Evolutionary conservation across 2,888 invertebrate species (phyloP).

Genomic region (Listrodromus nycthemerus): DNA sequence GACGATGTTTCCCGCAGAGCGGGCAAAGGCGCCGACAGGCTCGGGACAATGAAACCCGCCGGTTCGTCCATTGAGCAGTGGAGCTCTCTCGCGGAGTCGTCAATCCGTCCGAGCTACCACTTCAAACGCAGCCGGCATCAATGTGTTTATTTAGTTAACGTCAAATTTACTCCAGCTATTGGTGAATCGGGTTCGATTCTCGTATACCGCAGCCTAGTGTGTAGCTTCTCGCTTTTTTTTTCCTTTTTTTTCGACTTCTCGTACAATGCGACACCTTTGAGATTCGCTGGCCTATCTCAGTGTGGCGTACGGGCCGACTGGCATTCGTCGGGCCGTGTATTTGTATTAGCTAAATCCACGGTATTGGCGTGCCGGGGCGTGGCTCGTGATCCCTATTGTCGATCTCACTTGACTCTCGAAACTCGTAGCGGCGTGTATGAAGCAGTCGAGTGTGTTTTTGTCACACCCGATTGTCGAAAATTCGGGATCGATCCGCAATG

Average conservation of each 20-base stretch:
- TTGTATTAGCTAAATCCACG: conserved; percentile 72
- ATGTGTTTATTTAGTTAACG: conserved; percentile 84
- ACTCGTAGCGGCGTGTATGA: neutral
- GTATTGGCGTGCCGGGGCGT: conserved; percentile 81
- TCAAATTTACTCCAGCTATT: conserved; percentile 81
- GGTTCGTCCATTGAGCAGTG: conserved; percentile 27
- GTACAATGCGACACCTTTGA: conserved; percentile 57
- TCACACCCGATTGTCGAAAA: conserved; percentile 17
- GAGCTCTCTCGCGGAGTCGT: conserved; percentile 38
- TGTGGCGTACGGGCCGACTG: conserved; percentile 6
- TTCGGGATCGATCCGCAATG: conserved; percentile 3
- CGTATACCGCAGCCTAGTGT: conserved; percentile 35
- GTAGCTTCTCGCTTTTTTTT: conserved; percentile 49
- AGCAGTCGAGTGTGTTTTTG: conserved; percentile 44
- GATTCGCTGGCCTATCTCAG: conserved; percentile 38
- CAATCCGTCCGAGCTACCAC: conserved; percentile 74
- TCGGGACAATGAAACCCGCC: conserved; percentile 64
- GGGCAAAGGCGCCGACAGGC: conserved; percentile 70
- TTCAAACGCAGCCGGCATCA: conserved; percentile 82
- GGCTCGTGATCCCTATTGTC: conserved; percentile 77
- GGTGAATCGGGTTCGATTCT: conserved; percentile 67
- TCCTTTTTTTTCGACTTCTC: conserved; percentile 21
- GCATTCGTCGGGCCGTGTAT: conserved; percentile 60
- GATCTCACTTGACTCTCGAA: conserved; percentile 68
- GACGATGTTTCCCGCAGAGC: conserved; percentile 64